Conservation (phyloP, 2,888 invertebrate species). For the Tipula vernalis region DNA sequence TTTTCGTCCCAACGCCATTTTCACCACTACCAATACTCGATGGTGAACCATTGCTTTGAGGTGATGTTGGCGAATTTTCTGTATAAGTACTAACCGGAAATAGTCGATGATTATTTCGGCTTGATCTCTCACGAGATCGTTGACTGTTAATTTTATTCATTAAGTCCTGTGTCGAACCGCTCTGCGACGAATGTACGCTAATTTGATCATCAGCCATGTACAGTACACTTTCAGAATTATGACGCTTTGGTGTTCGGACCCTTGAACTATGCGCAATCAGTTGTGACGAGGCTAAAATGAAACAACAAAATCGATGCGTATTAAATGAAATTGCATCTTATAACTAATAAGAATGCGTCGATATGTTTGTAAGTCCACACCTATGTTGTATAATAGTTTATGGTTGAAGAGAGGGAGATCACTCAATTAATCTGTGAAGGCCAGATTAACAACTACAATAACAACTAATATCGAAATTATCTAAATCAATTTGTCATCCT, state of each 20-base stretch:
- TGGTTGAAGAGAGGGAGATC: neutral
- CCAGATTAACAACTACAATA: neutral
- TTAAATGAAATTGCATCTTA: neutral
- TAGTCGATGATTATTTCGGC: conserved; percentile 40
- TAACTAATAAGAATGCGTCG: too few relatives aligned
- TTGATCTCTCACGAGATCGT: conserved; percentile 20
- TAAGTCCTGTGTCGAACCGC: conserved; percentile 27
- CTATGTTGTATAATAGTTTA: neutral
- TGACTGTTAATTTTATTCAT: conserved; percentile 27
- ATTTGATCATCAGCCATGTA: conserved; percentile 44
- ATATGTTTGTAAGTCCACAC: neutral
- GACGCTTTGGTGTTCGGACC: conserved; percentile 63
- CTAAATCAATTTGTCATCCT: neutral
- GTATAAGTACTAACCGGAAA: conserved; percentile 60
- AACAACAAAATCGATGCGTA: neutral
- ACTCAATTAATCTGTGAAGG: neutral
- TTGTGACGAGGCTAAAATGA: conserved; percentile 39
- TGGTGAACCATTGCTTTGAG: neutral
- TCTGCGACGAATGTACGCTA: conserved; percentile 17
- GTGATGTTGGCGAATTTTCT: conserved; percentile 33
- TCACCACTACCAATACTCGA: conserved; percentile 7
- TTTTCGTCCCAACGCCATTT: neutral
- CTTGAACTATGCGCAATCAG: conserved; percentile 64
- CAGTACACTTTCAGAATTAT: conserved; percentile 63
- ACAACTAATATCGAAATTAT: neutral